Percentiles rank a stretch among this genome's conserved stretches.
phyloP scores from a whole-genome alignment of 2,113 vertebrate species.

The Vicugna pacos region DNA sequence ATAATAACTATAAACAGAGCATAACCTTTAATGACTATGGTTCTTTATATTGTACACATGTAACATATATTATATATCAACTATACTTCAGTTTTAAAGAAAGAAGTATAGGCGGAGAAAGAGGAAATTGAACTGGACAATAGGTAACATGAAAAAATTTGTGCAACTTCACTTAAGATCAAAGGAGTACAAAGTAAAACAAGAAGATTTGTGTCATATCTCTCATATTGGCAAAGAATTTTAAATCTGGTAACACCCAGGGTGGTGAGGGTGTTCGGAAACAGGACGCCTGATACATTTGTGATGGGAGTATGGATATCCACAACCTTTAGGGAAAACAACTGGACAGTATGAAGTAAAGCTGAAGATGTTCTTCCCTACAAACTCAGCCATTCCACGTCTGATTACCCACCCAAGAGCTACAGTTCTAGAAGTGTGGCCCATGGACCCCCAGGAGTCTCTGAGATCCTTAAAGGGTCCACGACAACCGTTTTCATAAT shows the following conservation, averaged over 20 bases:
- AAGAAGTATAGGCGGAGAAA: not conserved
- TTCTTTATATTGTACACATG: too few relatives aligned
- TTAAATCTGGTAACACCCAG: not conserved
- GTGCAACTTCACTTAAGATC: not conserved
- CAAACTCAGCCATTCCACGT: not conserved
- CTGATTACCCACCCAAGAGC: not conserved
- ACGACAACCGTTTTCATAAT: not conserved
- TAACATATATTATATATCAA: too few relatives aligned
- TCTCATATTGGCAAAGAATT: not conserved
- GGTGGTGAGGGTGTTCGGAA: not conserved
- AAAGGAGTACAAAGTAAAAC: slow-evolving; percentile 10
- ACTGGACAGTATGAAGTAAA: not conserved
- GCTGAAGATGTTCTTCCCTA: not conserved
- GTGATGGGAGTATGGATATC: not conserved
- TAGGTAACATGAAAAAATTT: not conserved
- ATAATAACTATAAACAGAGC: too few relatives aligned
- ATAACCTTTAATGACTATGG: too few relatives aligned
- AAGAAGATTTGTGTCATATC: not conserved
- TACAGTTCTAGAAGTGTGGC: not conserved
- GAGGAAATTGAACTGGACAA: not conserved
- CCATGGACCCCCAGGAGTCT: not conserved
- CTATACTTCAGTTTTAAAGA: too few relatives aligned
- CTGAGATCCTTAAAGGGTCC: not conserved
- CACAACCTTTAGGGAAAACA: not conserved
- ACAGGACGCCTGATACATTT: not conserved